These are phyloP conservation scores for Anolis apletophallus DNA, from an alignment of 2,797 vertebrate genomes.

Conservation along the genomic window DNA sequence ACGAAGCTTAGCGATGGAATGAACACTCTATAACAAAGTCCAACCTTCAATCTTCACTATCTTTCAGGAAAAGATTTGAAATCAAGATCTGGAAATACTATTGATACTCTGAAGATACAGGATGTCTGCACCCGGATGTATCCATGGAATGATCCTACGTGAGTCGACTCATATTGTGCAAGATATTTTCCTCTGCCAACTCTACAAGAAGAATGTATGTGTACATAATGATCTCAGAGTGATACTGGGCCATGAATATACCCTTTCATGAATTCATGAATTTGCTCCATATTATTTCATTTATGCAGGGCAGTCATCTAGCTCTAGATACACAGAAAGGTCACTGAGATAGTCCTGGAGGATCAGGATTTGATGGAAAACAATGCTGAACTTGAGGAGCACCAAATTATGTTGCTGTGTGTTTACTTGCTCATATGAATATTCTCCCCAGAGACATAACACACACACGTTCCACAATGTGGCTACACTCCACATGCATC, in stretches of 20 bases:
- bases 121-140: not conserved
- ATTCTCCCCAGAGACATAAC: not conserved
- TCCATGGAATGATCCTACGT: not conserved
- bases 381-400: not conserved
- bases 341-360: conserved; percentile 4
- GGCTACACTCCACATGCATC: not conserved
- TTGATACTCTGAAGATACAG: not conserved
- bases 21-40: not conserved
- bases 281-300: conserved; percentile 3
- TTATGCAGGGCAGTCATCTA: not conserved
- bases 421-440: not conserved
- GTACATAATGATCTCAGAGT: not conserved
- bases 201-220: not conserved
- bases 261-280: not conserved
- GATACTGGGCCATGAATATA: not conserved
- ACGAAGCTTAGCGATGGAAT: not conserved
- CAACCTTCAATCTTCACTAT: not conserved
- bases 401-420: not conserved
- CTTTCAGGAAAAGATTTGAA: not conserved
- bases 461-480: not conserved
- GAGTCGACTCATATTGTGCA: not conserved
- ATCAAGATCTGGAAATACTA: not conserved
- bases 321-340: too few relatives aligned
- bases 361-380: not conserved
- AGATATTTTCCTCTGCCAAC: not conserved